These are phyloP conservation scores for Calliopum simillimum DNA, from an alignment of 2,888 invertebrate species.

Conservation along the genomic window DNA sequence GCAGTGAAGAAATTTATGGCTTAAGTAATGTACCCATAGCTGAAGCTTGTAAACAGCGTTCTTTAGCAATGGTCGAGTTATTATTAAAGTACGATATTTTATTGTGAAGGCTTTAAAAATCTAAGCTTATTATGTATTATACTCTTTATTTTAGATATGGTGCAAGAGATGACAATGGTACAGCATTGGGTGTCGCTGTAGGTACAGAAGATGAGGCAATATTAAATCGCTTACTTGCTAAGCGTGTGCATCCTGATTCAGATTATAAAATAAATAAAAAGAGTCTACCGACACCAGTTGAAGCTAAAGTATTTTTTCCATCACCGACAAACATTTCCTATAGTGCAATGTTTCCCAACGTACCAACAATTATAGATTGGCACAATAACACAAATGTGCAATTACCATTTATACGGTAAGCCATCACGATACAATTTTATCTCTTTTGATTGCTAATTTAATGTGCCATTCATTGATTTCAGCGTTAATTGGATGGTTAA, in stretches of 20 bases:
- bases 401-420: conserved; percentile 75
- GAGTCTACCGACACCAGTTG: conserved; percentile 73
- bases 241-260: conserved; percentile 89
- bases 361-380: conserved; percentile 93
- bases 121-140: background rate
- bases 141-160: conserved; percentile 69
- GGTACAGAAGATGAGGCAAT: conserved; percentile 79
- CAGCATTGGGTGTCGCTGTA: conserved; percentile 83
- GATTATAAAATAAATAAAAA: conserved; percentile 94
- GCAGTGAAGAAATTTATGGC: conserved; percentile 66
- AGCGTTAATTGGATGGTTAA: conserved; percentile 84
- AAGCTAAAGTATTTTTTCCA: conserved; percentile 65
- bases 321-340: conserved; percentile 78
- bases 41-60: conserved; percentile 66
- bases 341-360: conserved; percentile 83
- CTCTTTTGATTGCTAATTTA: background rate
- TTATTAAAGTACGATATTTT: conserved; percentile 57
- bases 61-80: conserved; percentile 64
- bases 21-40: conserved; percentile 65
- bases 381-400: conserved; percentile 79
- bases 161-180: conserved; percentile 87
- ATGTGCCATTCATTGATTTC: conserved; percentile 33
- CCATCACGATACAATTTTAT: conserved; percentile 15
- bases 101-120: no score
- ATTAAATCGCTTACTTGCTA: conserved; percentile 84